Conservation (phyloP, 2,888 invertebrate genomes). For the Parochlus steinenii region DNA sequence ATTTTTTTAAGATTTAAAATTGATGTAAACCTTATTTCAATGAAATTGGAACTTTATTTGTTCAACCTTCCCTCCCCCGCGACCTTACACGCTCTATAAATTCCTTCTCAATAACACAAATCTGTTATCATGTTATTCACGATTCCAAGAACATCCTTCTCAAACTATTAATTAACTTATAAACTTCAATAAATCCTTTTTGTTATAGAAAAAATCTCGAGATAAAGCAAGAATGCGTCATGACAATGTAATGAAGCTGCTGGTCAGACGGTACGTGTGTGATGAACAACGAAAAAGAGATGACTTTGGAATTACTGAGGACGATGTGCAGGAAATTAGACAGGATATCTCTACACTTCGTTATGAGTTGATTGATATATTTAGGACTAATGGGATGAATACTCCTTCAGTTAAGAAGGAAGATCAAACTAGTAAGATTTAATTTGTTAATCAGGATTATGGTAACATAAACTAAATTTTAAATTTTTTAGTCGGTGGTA, state of each 20-base stretch:
- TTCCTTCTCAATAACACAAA: too few relatives aligned
- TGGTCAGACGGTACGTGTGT: slow-evolving; percentile 81
- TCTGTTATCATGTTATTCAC: too few relatives aligned
- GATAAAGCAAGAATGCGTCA: slow-evolving; percentile 55
- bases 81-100: too few relatives aligned
- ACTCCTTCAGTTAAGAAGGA: slow-evolving; percentile 43
- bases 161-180: too few relatives aligned
- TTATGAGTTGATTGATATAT: slow-evolving; percentile 83
- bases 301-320: slow-evolving; percentile 85
- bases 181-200: slow-evolving; percentile 4
- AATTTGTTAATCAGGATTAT: not conserved
- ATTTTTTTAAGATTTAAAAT: too few relatives aligned
- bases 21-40: too few relatives aligned
- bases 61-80: too few relatives aligned
- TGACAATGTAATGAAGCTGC: slow-evolving; percentile 70
- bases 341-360: slow-evolving; percentile 92
- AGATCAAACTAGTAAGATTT: not conserved
- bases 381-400: slow-evolving; percentile 74
- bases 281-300: slow-evolving; percentile 77
- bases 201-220: slow-evolving; percentile 47
- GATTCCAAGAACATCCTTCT: too few relatives aligned
- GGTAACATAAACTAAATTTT: slow-evolving; percentile 4
- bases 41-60: too few relatives aligned
- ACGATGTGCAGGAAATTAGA: slow-evolving; percentile 94
- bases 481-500: slow-evolving; percentile 53